Percentiles rank a stretch among this genome's conserved stretches.
Conservation (phyloP, 2,888 invertebrate species). For the Kryphioiulus occultus region DNA sequence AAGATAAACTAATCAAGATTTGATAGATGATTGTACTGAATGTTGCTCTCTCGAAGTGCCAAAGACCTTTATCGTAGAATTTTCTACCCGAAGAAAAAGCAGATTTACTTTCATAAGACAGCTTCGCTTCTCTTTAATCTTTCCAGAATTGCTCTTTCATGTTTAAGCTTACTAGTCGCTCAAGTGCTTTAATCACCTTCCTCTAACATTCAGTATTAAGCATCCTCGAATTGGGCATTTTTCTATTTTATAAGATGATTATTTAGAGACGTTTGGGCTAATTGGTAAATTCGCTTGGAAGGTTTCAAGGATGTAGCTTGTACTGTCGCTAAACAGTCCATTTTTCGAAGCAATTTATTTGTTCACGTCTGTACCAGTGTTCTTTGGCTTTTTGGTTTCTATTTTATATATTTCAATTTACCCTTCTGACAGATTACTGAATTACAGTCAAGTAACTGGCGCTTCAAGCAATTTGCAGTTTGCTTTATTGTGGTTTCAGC, state of each 20-base stretch:
- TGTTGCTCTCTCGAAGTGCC: neutral
- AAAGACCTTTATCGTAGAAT: neutral
- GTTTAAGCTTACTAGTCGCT: neutral
- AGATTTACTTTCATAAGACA: neutral
- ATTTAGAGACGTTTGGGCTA: neutral
- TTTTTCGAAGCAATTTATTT: neutral
- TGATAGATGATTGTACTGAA: too few species aligned
- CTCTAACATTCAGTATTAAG: neutral
- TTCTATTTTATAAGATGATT: neutral
- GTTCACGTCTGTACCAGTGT: neutral
- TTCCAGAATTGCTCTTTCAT: neutral
- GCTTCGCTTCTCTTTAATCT: neutral
- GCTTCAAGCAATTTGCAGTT: neutral
- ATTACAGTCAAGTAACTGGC: neutral
- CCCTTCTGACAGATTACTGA: neutral
- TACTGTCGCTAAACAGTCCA: neutral
- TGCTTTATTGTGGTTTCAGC: neutral
- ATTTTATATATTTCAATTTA: neutral
- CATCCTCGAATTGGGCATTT: neutral
- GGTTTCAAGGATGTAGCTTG: neutral
- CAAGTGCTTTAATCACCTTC: neutral
- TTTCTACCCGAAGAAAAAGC: neutral
- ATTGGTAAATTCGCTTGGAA: neutral
- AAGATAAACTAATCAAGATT: too few species aligned
- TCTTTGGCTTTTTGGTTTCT: neutral